phyloP scores from a whole-genome alignment of 2,888 invertebrate species.

The Platypus cylindrus region DNA sequence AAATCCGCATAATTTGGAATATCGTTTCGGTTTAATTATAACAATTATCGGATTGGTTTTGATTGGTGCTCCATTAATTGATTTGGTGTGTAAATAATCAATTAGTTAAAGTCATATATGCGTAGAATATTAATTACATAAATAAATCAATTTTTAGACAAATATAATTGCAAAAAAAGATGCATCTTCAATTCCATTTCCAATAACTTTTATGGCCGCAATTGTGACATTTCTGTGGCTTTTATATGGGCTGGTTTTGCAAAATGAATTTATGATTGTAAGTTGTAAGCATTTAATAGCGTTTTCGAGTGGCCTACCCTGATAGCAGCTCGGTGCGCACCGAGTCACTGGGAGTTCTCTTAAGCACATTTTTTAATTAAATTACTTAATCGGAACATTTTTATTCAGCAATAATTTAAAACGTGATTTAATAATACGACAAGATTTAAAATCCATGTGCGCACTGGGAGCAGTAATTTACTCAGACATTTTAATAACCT shows the following conservation, averaged over 20 bases:
- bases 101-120: neutral
- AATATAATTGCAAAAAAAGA: slow-evolving; percentile 68
- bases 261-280: slow-evolving; percentile 65
- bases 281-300: slow-evolving; percentile 28
- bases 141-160: slow-evolving; percentile 39
- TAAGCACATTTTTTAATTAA: no score
- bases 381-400: neutral
- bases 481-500: slow-evolving; percentile 1
- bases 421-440: no score
- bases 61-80: slow-evolving; percentile 58
- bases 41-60: slow-evolving; percentile 53
- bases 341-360: no score
- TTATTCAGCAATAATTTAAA: no score
- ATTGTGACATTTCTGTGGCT: slow-evolving; percentile 69
- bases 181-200: slow-evolving; percentile 78
- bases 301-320: neutral
- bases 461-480: neutral
- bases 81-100: slow-evolving; percentile 45
- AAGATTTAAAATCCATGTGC: no score
- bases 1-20: slow-evolving; percentile 49
- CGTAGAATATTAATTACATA: slow-evolving; percentile 1
- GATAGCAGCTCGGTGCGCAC: no score
- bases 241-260: slow-evolving; percentile 63
- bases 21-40: slow-evolving; percentile 56
- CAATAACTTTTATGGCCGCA: slow-evolving; percentile 71